Evolutionary conservation across 2,113 vertebrate species (phyloP).

Genomic region (Nothocercus julius): DNA sequence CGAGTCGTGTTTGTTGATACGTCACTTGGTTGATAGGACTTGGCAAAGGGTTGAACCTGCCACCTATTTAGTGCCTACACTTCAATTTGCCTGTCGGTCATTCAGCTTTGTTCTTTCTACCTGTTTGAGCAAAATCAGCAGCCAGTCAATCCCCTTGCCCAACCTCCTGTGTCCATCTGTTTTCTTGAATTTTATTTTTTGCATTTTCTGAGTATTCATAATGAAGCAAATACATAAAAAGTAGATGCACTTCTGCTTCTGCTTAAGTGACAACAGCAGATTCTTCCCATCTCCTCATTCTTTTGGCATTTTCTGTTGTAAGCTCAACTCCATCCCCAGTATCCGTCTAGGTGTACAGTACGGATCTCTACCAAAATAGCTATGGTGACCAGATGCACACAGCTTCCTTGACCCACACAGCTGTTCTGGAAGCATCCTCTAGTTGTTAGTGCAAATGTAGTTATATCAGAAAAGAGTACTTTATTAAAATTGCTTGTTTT

Average conservation of each 20-base stretch:
- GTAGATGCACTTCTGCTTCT: background rate
- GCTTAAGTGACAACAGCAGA: background rate
- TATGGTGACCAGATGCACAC: background rate
- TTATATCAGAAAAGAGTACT: conserved; percentile 29
- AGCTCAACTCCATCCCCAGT: conserved; percentile 12
- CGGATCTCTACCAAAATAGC: conserved; percentile 41
- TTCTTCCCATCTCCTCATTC: conserved; percentile 1
- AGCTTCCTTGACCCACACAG: background rate
- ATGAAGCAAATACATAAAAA: background rate
- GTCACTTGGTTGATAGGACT: too few relatives aligned
- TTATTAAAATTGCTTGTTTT: conserved; percentile 13
- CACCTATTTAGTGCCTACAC: background rate
- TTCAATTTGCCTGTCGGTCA: background rate
- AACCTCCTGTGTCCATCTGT: background rate
- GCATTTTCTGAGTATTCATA: background rate
- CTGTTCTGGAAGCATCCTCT: conserved; percentile 44
- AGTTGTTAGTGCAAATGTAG: background rate
- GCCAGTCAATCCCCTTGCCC: background rate
- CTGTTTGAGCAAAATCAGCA: background rate
- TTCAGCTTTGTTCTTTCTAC: background rate
- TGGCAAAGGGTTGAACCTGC: background rate
- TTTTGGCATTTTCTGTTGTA: conserved; percentile 22
- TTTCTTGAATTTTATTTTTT: background rate
- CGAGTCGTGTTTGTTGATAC: too few relatives aligned
- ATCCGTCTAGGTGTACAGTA: background rate